Evolutionary conservation across 2,888 invertebrate genomes (phyloP).

Genomic region (Hirtodrosophila cameraria): DNA sequence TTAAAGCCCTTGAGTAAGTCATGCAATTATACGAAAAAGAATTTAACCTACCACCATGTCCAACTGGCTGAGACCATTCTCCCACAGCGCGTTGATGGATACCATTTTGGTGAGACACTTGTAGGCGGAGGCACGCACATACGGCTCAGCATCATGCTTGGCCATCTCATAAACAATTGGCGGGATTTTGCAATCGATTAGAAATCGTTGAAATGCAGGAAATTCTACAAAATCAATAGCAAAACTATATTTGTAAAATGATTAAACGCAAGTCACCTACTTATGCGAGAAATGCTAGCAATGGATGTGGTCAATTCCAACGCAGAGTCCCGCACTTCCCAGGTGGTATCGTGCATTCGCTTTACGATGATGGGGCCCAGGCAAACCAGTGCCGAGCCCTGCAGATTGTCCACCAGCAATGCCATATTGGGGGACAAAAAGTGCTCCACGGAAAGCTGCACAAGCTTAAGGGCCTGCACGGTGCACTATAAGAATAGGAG

Average conservation of each 20-base stretch:
- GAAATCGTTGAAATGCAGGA: constrained; percentile 90
- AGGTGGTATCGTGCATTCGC: constrained; percentile 89
- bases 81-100: constrained; percentile 88
- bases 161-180: constrained; percentile 88
- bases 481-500: constrained; percentile 86
- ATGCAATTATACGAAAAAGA: background rate
- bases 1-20: constrained; percentile 27
- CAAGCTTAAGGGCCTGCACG: constrained; percentile 89
- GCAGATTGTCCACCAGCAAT: constrained; percentile 88
- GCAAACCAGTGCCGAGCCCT: constrained; percentile 87
- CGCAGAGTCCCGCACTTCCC: constrained; percentile 92
- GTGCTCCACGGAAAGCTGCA: constrained; percentile 89
- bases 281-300: constrained; percentile 88
- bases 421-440: constrained; percentile 92
- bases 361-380: constrained; percentile 88
- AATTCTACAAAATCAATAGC: constrained; percentile 86
- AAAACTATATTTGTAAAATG: background rate
- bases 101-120: constrained; percentile 89
- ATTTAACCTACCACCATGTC: constrained; percentile 86
- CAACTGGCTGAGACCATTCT: constrained; percentile 86
- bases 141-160: constrained; percentile 89
- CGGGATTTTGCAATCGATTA: constrained; percentile 88
- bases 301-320: constrained; percentile 90
- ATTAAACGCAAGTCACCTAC: constrained; percentile 84
- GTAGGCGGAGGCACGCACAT: constrained; percentile 90